Evolutionary conservation across 2,888 invertebrate genomes (phyloP).

Genomic region (Falcaria lacertinaria): DNA sequence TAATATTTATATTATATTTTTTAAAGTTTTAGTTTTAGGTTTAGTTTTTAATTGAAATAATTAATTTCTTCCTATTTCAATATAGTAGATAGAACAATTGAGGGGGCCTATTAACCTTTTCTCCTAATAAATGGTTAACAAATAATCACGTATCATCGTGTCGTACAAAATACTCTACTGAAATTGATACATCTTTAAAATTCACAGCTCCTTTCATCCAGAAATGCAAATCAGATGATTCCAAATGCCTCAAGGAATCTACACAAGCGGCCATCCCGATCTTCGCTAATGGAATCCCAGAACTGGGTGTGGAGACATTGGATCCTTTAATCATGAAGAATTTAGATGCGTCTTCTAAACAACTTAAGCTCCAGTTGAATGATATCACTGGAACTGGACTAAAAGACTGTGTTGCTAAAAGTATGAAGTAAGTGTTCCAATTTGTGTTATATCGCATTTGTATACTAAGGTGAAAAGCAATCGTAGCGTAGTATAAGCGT

Average conservation of each 20-base stretch:
- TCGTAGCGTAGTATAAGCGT: too few relatives aligned
- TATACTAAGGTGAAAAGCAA: too few relatives aligned
- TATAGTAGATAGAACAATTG: too few relatives aligned
- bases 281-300: slow-evolving; percentile 27
- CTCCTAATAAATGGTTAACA: too few relatives aligned
- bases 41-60: too few relatives aligned
- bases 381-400: slow-evolving; percentile 39
- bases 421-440: slow-evolving; percentile 37
- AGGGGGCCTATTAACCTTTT: too few relatives aligned
- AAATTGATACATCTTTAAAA: background rate
- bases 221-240: slow-evolving; percentile 30
- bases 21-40: too few relatives aligned
- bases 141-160: too few relatives aligned
- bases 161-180: background rate
- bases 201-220: slow-evolving; percentile 30
- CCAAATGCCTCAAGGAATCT: slow-evolving; percentile 29
- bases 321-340: slow-evolving; percentile 38
- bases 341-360: slow-evolving; percentile 33
- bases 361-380: slow-evolving; percentile 30
- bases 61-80: too few relatives aligned
- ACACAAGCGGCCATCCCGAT: slow-evolving; percentile 19
- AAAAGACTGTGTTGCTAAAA: slow-evolving; percentile 34
- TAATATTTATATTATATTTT: too few relatives aligned
- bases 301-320: slow-evolving; percentile 25
- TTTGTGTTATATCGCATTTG: too few relatives aligned